Conservation (phyloP, 2,888 invertebrate genomes). For the Anarsia innoxiella region DNA sequence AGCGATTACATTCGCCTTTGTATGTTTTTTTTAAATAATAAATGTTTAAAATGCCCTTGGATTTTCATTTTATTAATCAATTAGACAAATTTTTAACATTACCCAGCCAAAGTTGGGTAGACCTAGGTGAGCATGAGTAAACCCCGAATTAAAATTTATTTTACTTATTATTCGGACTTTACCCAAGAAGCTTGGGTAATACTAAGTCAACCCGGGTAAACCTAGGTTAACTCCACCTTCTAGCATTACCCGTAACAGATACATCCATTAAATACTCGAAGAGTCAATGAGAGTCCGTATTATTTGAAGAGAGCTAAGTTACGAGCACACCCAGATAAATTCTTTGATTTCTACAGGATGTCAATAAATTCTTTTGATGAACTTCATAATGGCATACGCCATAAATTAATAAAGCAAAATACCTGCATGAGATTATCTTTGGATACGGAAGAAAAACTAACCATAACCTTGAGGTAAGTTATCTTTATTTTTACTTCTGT, state of each 20-base stretch:
- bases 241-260: conserved; percentile 4
- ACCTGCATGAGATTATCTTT: not conserved
- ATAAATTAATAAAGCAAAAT: not conserved
- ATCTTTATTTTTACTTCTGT: too few relatives aligned
- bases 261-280: not conserved
- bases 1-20: not conserved
- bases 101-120: conserved; percentile 5
- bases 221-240: conserved; percentile 1
- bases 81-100: not conserved
- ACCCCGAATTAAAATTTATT: conserved; percentile 2
- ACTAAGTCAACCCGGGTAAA: conserved; percentile 4
- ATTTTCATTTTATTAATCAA: not conserved
- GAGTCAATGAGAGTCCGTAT: not conserved
- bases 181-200: conserved; percentile 3
- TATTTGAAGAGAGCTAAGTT: conserved; percentile 14
- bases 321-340: conserved; percentile 13
- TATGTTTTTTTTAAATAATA: not conserved
- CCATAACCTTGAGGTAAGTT: conserved; percentile 7
- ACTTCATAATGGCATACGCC: not conserved
- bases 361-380: conserved; percentile 2
- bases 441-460: not conserved
- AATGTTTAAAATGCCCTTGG: not conserved
- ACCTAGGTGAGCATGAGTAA: conserved; percentile 3
- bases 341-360: conserved; percentile 14
- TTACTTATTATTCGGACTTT: conserved; percentile 1